Conservation (phyloP, 2,888 invertebrate genomes). For the Trichopoda pennipes region DNA sequence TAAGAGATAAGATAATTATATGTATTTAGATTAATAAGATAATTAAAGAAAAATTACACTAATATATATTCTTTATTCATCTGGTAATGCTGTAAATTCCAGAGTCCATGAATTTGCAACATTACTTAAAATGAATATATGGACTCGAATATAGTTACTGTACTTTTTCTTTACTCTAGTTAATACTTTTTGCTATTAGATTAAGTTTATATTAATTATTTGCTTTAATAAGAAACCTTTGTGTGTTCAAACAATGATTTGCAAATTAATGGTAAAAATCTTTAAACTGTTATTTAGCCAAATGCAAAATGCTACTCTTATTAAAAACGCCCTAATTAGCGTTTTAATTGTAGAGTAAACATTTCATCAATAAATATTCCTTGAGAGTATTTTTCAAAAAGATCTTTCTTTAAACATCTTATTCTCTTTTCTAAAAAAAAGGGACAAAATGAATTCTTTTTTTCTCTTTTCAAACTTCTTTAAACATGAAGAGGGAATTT, state of each 20-base stretch:
- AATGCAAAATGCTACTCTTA: slow-evolving; percentile 76
- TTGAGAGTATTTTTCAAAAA: slow-evolving; percentile 71
- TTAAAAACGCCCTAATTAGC: slow-evolving; percentile 69
- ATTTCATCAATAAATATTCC: slow-evolving; percentile 73
- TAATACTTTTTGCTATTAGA: slow-evolving; percentile 11
- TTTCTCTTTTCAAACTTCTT: not conserved
- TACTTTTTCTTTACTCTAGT: slow-evolving; percentile 7
- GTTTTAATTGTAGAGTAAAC: slow-evolving; percentile 71
- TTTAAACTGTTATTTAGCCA: slow-evolving; percentile 59
- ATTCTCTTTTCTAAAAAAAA: slow-evolving; percentile 30
- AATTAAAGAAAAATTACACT: slow-evolving; percentile 54
- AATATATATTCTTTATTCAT: slow-evolving; percentile 68
- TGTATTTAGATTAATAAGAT: slow-evolving; percentile 15
- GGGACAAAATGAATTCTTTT: slow-evolving; percentile 71
- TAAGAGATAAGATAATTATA: not conserved
- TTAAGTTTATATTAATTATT: slow-evolving; percentile 26
- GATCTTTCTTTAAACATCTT: slow-evolving; percentile 61
- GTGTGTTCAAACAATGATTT: not conserved
- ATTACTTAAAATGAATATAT: slow-evolving; percentile 63
- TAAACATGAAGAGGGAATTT: slow-evolving; percentile 12
- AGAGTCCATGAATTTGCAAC: slow-evolving; percentile 73
- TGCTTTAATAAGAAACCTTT: slow-evolving; percentile 28
- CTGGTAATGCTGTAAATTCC: slow-evolving; percentile 65
- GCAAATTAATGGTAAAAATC: slow-evolving; percentile 41
- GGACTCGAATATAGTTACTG: slow-evolving; percentile 72